These are phyloP conservation scores for Protophormia terraenovae DNA, from an alignment of 2,888 invertebrate genomes.

Conservation along the genomic window DNA sequence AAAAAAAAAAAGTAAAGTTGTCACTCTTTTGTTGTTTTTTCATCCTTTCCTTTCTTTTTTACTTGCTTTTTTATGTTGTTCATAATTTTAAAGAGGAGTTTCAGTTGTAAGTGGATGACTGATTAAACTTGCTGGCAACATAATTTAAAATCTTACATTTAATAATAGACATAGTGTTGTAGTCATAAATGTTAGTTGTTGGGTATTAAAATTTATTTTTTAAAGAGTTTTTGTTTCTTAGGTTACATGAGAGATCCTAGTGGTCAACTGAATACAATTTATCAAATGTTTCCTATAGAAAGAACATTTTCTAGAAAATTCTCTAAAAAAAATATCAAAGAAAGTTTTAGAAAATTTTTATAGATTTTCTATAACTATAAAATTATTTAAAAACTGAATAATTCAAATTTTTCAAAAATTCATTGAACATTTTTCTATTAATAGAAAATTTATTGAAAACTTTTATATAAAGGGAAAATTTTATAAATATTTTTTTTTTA, in stretches of 20 bases:
- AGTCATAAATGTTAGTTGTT: too few species aligned
- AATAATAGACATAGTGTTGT: too few species aligned
- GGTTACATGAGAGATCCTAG: too few species aligned
- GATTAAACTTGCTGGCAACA: slow-evolving; percentile 19
- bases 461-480: background rate
- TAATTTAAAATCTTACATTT: too few species aligned
- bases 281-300: background rate
- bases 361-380: background rate
- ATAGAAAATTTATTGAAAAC: background rate
- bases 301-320: background rate
- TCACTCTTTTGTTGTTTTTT: slow-evolving; percentile 27
- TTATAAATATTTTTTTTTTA: background rate
- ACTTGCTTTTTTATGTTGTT: slow-evolving; percentile 12
- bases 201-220: too few species aligned
- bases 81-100: slow-evolving; percentile 29
- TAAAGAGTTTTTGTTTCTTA: too few species aligned
- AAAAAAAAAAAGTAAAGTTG: slow-evolving; percentile 18
- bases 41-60: background rate
- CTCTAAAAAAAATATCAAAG: background rate
- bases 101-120: slow-evolving; percentile 7
- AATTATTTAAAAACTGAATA: background rate
- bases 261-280: too few species aligned
- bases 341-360: background rate
- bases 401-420: background rate
- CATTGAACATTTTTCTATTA: too few species aligned